Conservation (phyloP, 2,888 invertebrate genomes). For the Hipparchia semele region DNA sequence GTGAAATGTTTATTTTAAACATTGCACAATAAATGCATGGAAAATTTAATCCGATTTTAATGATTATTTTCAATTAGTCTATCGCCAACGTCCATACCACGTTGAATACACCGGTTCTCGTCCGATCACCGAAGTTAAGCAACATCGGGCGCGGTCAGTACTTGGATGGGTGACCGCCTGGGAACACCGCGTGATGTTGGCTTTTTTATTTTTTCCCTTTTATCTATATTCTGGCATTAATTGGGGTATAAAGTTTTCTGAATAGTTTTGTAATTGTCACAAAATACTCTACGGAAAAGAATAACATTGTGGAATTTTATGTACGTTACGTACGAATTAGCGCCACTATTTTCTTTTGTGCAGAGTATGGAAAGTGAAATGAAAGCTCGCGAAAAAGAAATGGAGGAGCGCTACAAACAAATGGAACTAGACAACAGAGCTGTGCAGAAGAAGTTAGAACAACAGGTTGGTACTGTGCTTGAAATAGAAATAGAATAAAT, state of each 20-base stretch:
- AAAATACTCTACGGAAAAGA: too few species aligned
- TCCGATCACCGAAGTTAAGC: constrained; percentile 80
- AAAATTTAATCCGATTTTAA: neutral
- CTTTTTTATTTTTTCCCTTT: constrained; percentile 29
- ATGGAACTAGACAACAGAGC: constrained; percentile 59
- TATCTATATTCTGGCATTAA: neutral
- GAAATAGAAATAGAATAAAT: too few species aligned
- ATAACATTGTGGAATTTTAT: too few species aligned
- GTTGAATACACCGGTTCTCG: constrained; percentile 78
- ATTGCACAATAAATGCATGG: too few species aligned
- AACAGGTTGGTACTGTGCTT: constrained; percentile 57
- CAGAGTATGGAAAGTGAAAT: constrained; percentile 70
- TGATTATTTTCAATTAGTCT: neutral
- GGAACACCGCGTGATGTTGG: constrained; percentile 43
- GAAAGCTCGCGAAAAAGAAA: constrained; percentile 62
- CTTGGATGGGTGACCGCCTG: constrained; percentile 73
- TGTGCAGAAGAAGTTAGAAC: constrained; percentile 70
- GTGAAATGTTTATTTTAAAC: too few species aligned
- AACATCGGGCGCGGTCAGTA: constrained; percentile 77
- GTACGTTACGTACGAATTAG: neutral
- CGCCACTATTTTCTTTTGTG: constrained; percentile 35
- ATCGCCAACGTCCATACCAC: constrained; percentile 67
- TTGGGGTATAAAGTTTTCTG: neutral
- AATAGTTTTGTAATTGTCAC: too few species aligned
- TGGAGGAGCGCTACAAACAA: constrained; percentile 59